phyloP scores from a whole-genome alignment of 2,888 invertebrate species.

The Drosophila ochracea region DNA sequence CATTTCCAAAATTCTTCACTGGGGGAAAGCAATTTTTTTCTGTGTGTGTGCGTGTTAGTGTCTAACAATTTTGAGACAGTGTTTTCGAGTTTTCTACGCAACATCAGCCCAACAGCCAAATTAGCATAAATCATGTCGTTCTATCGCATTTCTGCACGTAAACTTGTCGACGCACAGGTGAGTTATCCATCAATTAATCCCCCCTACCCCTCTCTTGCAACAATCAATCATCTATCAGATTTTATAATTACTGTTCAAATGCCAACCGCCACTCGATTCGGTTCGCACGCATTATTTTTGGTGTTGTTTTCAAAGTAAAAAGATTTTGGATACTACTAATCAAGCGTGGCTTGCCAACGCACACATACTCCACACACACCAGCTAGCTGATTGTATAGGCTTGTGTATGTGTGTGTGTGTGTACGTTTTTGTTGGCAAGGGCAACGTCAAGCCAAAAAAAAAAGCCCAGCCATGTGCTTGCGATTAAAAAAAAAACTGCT shows the following conservation, averaged over 20 bases:
- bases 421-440: constrained; percentile 46
- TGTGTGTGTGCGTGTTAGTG: constrained; percentile 75
- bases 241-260: constrained; percentile 22
- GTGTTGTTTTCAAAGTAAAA: constrained; percentile 29
- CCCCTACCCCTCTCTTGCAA: background rate
- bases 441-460: constrained; percentile 64
- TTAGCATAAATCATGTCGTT: constrained; percentile 87
- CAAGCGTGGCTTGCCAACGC: constrained; percentile 53
- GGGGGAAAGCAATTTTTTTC: constrained; percentile 74
- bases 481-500: constrained; percentile 63
- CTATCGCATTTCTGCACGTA: constrained; percentile 88
- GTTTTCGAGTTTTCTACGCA: constrained; percentile 39
- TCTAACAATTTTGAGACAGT: constrained; percentile 51
- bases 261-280: background rate
- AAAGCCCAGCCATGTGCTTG: constrained; percentile 69
- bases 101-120: constrained; percentile 42
- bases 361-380: constrained; percentile 21
- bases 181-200: constrained; percentile 53
- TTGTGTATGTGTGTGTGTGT: constrained; percentile 21
- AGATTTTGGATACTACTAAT: constrained; percentile 24
- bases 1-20: constrained; percentile 71
- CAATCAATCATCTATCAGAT: background rate
- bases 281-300: constrained; percentile 6
- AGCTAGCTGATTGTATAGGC: background rate
- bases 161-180: constrained; percentile 88